A percentile compares a stretch with the other conserved stretches of the same genome.
phyloP scores from a whole-genome alignment of 2,888 invertebrate genomes.

The Diarsia brunnea region DNA sequence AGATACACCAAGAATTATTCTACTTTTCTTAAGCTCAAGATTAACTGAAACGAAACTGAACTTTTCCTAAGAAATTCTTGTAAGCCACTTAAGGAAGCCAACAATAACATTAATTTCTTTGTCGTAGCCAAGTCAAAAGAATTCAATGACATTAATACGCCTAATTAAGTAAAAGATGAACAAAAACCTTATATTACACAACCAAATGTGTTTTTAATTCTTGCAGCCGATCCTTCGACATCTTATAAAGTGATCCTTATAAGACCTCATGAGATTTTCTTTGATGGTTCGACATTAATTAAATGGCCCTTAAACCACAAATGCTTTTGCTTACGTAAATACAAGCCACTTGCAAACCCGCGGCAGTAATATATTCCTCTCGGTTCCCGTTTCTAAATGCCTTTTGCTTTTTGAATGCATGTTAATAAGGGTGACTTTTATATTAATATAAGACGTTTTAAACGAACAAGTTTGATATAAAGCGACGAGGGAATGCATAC shows the following conservation, averaged over 20 bases:
- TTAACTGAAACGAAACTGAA: conserved; percentile 13
- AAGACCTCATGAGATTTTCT: conserved; percentile 65
- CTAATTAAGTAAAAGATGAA: background rate
- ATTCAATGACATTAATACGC: background rate
- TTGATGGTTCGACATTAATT: conserved; percentile 72
- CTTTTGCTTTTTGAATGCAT: conserved; percentile 60
- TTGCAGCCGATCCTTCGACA: conserved; percentile 2
- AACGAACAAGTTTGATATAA: conserved; percentile 41
- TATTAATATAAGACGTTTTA: conserved; percentile 53
- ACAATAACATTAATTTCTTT: conserved; percentile 15
- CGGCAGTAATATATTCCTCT: conserved; percentile 36
- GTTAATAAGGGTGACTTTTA: conserved; percentile 58
- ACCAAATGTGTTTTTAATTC: conserved; percentile 2
- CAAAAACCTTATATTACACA: background rate
- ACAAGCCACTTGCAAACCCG: conserved; percentile 54
- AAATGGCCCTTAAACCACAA: conserved; percentile 67
- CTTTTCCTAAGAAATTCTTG: conserved; percentile 22
- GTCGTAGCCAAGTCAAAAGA: background rate
- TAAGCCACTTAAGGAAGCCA: conserved; percentile 23
- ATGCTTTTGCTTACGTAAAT: conserved; percentile 47
- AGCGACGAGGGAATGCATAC: conserved; percentile 43
- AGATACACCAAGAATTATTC: conserved; percentile 18
- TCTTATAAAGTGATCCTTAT: conserved; percentile 62
- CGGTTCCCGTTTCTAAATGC: conserved; percentile 22
- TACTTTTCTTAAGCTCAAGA: conserved; percentile 11